Evolutionary conservation across 1,140 invertebrate genomes (phyloP).

Genomic region (Tetramorium alpestre): DNA sequence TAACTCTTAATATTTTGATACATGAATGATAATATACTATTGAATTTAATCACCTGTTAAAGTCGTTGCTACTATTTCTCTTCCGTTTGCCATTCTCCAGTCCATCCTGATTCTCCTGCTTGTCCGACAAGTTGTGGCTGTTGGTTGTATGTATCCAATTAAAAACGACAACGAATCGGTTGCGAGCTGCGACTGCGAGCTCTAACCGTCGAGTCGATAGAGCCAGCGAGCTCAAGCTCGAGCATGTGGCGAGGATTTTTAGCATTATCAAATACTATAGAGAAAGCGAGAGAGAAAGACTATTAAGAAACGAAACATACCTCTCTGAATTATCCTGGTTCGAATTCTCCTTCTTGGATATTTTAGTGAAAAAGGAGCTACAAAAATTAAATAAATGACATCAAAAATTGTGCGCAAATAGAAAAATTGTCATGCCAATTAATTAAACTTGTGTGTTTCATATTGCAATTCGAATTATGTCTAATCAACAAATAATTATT

Average conservation of each 20-base stretch:
- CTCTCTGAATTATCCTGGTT: conserved; percentile 21
- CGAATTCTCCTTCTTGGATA: conserved; percentile 52
- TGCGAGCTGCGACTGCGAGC: background rate
- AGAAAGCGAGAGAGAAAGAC: background rate
- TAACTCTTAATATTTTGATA: background rate
- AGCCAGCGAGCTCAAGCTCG: conserved; percentile 27
- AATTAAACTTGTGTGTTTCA: background rate
- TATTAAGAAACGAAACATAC: conserved; percentile 37
- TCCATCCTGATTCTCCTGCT: conserved; percentile 43
- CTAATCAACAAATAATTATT: background rate
- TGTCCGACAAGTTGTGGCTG: conserved; percentile 46
- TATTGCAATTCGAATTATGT: background rate
- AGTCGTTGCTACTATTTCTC: conserved; percentile 52
- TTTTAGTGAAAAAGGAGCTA: conserved; percentile 73
- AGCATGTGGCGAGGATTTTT: conserved; percentile 40
- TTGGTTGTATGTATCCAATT: conserved; percentile 69
- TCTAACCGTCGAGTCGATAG: conserved; percentile 7
- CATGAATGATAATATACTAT: background rate
- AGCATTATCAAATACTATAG: conserved; percentile 60
- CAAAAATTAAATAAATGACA: background rate
- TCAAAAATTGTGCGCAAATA: conserved; percentile 18
- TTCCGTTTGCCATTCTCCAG: conserved; percentile 65
- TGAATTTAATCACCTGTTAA: conserved; percentile 38
- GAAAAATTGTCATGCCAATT: conserved; percentile 63
- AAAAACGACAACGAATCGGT: conserved; percentile 48